phyloP scores from a whole-genome alignment of 2,113 vertebrate species.

The Ctenomys sociabilis region DNA sequence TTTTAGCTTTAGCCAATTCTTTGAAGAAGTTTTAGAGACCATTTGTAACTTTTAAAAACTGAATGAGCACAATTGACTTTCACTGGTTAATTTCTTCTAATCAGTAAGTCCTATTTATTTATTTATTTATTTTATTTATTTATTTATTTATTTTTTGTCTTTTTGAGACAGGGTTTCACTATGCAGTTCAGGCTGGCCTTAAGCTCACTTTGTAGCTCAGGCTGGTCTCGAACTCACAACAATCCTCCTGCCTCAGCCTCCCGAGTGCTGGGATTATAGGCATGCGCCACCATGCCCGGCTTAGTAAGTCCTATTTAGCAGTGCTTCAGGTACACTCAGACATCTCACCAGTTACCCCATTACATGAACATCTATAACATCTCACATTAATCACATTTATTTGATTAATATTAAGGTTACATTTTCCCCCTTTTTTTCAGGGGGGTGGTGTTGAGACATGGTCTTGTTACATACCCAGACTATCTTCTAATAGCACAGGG shows the following conservation, averaged over 20 bases:
- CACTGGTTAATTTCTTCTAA: constrained; percentile 48
- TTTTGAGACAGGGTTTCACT: too few species aligned
- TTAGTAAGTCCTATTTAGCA: neutral
- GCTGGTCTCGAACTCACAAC: too few species aligned
- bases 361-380: neutral
- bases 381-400: neutral
- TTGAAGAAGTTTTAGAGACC: neutral
- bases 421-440: neutral
- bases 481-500: neutral
- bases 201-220: too few species aligned
- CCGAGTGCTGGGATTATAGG: too few species aligned
- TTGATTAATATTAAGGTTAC: constrained; percentile 11
- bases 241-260: too few species aligned
- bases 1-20: constrained; percentile 9
- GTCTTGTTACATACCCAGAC: neutral
- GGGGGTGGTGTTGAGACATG: neutral
- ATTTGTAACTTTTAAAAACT: constrained; percentile 47
- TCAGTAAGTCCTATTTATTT: neutral
- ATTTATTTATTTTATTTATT: too few species aligned
- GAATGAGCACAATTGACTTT: constrained; percentile 30
- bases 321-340: neutral
- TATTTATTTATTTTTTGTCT: too few species aligned
- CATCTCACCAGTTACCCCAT: neutral
- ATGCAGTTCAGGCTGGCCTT: too few species aligned
- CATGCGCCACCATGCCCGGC: too few species aligned